phyloP scores from a whole-genome alignment of 2,888 invertebrate species.

The Megaustenia siamemsis region DNA sequence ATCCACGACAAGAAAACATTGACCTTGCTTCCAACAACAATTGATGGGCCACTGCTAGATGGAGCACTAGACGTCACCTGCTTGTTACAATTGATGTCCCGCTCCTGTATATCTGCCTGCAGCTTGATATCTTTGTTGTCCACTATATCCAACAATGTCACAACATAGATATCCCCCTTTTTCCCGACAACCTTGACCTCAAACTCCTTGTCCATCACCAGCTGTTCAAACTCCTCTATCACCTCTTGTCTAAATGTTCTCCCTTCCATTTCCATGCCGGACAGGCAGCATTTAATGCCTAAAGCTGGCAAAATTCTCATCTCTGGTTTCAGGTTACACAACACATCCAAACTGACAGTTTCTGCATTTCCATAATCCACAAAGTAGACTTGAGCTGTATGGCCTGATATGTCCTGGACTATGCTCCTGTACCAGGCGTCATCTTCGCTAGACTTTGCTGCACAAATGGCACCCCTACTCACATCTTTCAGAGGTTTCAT shows the following conservation, averaged over 20 bases:
- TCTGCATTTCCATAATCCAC: slow-evolving; percentile 78
- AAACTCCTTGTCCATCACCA: slow-evolving; percentile 65
- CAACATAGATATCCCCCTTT: slow-evolving; percentile 57
- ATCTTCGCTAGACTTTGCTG: slow-evolving; percentile 71
- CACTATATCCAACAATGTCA: slow-evolving; percentile 51
- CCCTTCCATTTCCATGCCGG: slow-evolving; percentile 56
- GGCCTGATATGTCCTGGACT: slow-evolving; percentile 58
- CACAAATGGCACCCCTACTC: slow-evolving; percentile 65
- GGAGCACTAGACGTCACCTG: slow-evolving; percentile 6
- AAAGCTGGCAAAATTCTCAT: slow-evolving; percentile 64
- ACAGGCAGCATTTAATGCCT: slow-evolving; percentile 68
- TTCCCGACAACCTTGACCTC: slow-evolving; percentile 62
- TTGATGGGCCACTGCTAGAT: slow-evolving; percentile 30
- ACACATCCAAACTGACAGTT: slow-evolving; percentile 58
- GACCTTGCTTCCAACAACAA: slow-evolving; percentile 56
- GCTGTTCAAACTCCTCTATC: slow-evolving; percentile 68
- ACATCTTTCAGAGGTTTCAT: slow-evolving; percentile 47
- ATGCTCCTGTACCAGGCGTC: slow-evolving; percentile 71
- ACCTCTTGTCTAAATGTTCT: slow-evolving; percentile 62
- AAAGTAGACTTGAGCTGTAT: slow-evolving; percentile 66
- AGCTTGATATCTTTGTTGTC: slow-evolving; percentile 51
- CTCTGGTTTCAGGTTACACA: slow-evolving; percentile 66
- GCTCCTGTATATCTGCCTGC: not conserved
- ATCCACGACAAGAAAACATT: slow-evolving; percentile 63
- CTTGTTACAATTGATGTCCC: slow-evolving; percentile 6